Percentiles rank a stretch among this genome's conserved stretches.
Evolutionary conservation across 2,797 vertebrate species (phyloP).

Genomic region (Coendou prehensilis): DNA sequence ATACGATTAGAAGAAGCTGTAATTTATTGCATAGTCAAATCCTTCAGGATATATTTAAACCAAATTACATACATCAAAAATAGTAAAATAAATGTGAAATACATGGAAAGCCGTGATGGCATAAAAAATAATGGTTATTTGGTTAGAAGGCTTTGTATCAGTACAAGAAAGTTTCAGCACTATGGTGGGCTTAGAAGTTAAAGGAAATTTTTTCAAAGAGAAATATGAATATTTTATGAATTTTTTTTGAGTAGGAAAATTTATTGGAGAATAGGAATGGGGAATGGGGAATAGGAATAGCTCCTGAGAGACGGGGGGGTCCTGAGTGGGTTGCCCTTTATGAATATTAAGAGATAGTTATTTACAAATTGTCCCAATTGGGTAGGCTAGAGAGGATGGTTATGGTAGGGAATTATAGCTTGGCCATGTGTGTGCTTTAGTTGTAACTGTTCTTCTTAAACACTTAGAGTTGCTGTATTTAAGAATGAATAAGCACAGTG

Average conservation of each 20-base stretch:
- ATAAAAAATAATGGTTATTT: background rate
- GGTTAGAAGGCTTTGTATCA: background rate
- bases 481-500: fast-evolving
- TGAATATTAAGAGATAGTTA: background rate
- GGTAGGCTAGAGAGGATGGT: background rate
- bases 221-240: background rate
- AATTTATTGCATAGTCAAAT: background rate
- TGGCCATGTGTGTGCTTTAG: background rate
- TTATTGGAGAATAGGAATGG: no score
- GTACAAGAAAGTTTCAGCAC: background rate
- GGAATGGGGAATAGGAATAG: no score
- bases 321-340: no score
- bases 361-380: background rate
- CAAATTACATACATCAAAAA: background rate
- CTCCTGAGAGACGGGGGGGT: no score
- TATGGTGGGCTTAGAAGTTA: background rate
- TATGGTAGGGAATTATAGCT: fast-evolving
- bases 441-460: fast-evolving
- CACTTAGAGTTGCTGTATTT: no score
- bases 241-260: no score
- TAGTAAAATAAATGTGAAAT: background rate
- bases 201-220: background rate
- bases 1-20: background rate
- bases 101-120: background rate
- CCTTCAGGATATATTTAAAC: background rate